Base-by-base conservation (phyloP, 2,797 vertebrate genomes). In the Alectoris magna region DNA sequence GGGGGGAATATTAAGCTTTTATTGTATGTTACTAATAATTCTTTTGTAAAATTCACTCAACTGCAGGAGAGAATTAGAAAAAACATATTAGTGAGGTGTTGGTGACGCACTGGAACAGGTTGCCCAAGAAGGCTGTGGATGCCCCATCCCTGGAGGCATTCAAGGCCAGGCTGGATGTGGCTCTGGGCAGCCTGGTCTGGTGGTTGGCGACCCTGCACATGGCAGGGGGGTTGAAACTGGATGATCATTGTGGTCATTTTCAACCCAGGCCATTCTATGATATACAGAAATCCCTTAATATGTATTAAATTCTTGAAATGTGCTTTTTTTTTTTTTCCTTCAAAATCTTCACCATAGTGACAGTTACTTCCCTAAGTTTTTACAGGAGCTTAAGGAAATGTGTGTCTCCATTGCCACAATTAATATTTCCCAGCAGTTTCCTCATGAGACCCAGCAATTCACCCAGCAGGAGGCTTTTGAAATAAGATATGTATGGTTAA, bases 401-500 rank as follows among this genome's bases (percentile, higher is more conserved):
- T 5, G 3, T 64, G 18, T 66, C n/a, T 34, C 36, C 83, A 51
- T 69, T 78, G 19, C 56, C 43, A 31, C 67, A 81, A n/a, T 91
- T 59, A 91, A 53, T 93, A 44, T 81, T 95, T 94, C 89, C 88
- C 73, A 89, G 63, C 88, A 44, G 63, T 89, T 48, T 78, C 63
- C 75, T 59, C 6, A 18, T 58, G 49, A 88, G 49, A 46, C 58
- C 26, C 69, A 75, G 82, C 82, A 90, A 84, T 67, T 76, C 11
- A 63, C 78, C 31, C 79, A 70, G 79, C 87, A 85, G 82, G 76
- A 87, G 79, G 67, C 82, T 95, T 95, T 95, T 92, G 92, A 94
- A 91, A 87, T 87, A 24, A 11, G 85, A 68, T 76, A 46, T 31
- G 41, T 11, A n/a, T 31, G 60, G 84, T 59, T 77, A 83, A 8